Evolutionary conservation across 2,888 invertebrate species (phyloP), one percentile per base, ranked within the genome.

Genomic region (Taphrorychus bicolor): DNA sequence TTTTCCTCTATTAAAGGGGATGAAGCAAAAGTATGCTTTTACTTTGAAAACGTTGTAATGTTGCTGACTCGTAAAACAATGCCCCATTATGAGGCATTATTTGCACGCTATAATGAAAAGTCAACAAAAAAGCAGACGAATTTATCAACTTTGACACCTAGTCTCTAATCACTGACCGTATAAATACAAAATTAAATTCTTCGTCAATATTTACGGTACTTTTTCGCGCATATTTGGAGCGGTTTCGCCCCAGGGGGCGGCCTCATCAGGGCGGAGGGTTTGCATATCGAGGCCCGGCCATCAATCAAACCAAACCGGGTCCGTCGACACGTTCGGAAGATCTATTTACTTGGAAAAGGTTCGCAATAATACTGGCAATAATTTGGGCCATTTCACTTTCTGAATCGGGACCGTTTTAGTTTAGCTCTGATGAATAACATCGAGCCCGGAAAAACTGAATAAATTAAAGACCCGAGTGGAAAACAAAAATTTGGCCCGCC

Each of bases 361-460:
- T 51, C 18, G 51, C 19, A 51, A 51, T 51, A 21, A 51, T 45
- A 16, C 45, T 51, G 9, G 21, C 21, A 19, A 51, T 51, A 51
- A 51, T 51, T 51, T 51, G 51, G 51, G n/a, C 51, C 22, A 51
- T 51, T 51, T 51, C 51, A 51, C 51, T 51, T 51, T n/a, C 51
- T 21, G 21, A 22, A 45, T 45, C 17, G 45, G 16, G 17, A 16
- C 45, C 45, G 14, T 45, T 45, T 45, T 16, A 16, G 45, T 22
- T 51, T 51, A 22, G 21, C 51, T 21, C 14, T 45, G 45, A 51
- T 51, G 51, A 51, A 51, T 48, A 48, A 48, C 18, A 18, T 48
- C 18, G 48, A n/a, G 9, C 32, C 11, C 17, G 48, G 11, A 14
- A 9, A 2, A 18, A 18, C 48, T 48, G 18, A 18, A 48, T 48